Base-by-base conservation (phyloP, 2,113 vertebrate species). In the Pithys albifrons region DNA sequence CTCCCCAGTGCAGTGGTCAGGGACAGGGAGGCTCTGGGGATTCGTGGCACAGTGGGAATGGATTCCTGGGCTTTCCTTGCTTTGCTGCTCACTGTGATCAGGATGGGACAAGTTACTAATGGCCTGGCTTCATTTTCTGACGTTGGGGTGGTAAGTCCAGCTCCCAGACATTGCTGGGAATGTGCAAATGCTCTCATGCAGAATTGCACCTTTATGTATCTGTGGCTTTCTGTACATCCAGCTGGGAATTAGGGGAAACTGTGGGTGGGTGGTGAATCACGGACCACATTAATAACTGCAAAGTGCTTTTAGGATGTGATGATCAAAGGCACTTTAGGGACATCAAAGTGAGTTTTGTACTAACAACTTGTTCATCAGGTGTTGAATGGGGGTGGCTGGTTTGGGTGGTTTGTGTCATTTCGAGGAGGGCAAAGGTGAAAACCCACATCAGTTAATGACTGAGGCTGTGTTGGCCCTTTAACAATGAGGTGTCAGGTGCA, bases 311-410 rank as follows among this genome's bases (percentile, higher is more conserved):
- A 33, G 81, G 74, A 14, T 72, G 74, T 96, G 97, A 95, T 96
- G 97, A 91, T 97, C 97, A 98, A 98, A 98, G 98, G 98, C 97
- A 62, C 0, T 0, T 35, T 14, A 31, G 28, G 66, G 55, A 39
- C 85, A 81, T 72, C 89, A 69, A 19, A 92, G 66, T 4, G 46
- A 0, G 4, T 64, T 52, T 52, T 73, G 66, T 88, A 16, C 55
- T 51, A 12, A 43, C 0, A 2, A 41, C 41, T 58, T 58, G 66
- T 16, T 69, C 35, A 2, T 9, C 7, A 2, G 41, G 52, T 0
- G 4, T 75, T 88, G 72, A 67, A 65, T 79, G 77, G 49, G 61
- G 51, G 19, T 49, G 74, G 24, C 55, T 71, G 39, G 25, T 71
- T 37, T 45, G 67, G 41, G 19, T 35, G 71, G 13, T 31, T 13